phyloP scores from a whole-genome alignment of 2,888 invertebrate species.

The Bhutanitis thaidina region DNA sequence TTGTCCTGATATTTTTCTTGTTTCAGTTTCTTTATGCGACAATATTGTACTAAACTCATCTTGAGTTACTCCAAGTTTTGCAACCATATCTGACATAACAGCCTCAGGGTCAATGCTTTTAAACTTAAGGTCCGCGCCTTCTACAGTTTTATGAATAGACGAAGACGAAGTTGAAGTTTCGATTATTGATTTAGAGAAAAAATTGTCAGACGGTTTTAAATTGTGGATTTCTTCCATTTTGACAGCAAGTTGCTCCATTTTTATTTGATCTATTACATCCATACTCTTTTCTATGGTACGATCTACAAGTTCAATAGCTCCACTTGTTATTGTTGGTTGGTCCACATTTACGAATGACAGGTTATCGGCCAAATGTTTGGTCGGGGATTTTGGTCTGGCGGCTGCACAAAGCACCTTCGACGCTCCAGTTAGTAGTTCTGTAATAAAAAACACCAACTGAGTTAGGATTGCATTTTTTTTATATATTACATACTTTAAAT shows the following conservation, averaged over 20 bases:
- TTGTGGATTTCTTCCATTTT: conserved; percentile 68
- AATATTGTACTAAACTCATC: conserved; percentile 64
- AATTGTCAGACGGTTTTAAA: conserved; percentile 57
- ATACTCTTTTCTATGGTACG: conserved; percentile 69
- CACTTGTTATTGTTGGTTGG: conserved; percentile 75
- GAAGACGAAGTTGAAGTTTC: conserved; percentile 70
- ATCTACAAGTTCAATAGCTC: conserved; percentile 78
- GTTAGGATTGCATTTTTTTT: too few relatives aligned
- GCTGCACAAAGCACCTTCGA: conserved; percentile 58
- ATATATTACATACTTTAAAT: too few relatives aligned
- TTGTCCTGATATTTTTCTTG: conserved; percentile 71
- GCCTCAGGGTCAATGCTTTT: conserved; percentile 61
- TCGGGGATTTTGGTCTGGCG: conserved; percentile 69
- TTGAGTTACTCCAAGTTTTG: conserved; percentile 55
- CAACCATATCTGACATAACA: conserved; percentile 66
- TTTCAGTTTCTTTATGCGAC: conserved; percentile 75
- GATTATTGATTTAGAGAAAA: conserved; percentile 61
- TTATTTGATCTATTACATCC: conserved; percentile 64
- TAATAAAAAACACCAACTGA: conserved; percentile 30
- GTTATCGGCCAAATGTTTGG: conserved; percentile 70
- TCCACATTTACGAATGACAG: conserved; percentile 70
- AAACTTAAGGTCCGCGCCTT: conserved; percentile 58
- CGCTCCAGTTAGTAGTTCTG: conserved; percentile 64
- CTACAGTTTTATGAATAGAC: conserved; percentile 61
- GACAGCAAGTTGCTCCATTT: conserved; percentile 63